A percentile compares a stretch with the other conserved stretches of the same genome.
Conservation (phyloP, 2,797 vertebrate genomes). For the Ibycter americanus region DNA sequence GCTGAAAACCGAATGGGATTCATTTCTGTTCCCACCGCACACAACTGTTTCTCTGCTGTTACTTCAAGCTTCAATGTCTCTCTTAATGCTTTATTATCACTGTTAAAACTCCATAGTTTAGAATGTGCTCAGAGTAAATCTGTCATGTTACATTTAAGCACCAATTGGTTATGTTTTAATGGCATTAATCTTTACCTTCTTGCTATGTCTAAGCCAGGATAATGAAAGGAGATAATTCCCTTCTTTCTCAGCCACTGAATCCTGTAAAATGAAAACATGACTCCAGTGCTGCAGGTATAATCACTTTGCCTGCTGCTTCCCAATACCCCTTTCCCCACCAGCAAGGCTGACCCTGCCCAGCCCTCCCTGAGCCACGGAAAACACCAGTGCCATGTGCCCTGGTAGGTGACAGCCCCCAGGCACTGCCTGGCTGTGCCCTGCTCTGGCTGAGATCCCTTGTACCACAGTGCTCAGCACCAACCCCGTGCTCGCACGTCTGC, state of each 20-base stretch:
- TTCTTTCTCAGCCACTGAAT: not conserved
- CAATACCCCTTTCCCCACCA: not conserved
- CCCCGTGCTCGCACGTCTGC: rapidly evolving
- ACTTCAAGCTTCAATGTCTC: constrained; percentile 33
- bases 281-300: not conserved
- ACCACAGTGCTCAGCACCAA: not conserved
- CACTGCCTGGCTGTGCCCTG: not conserved
- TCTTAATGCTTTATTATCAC: constrained; percentile 41
- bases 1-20: constrained; percentile 5
- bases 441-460: not conserved
- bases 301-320: not conserved
- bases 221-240: not conserved
- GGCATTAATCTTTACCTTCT: constrained; percentile 56
- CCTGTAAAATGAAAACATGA: not conserved
- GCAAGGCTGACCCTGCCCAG: not conserved
- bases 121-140: constrained; percentile 35
- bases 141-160: constrained; percentile 30
- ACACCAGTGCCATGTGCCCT: too few species aligned
- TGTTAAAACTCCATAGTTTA: constrained; percentile 14
- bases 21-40: constrained; percentile 2
- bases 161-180: constrained; percentile 19
- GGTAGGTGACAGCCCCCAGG: not conserved
- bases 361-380: not conserved
- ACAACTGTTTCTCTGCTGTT: constrained; percentile 17
- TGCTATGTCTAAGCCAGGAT: not conserved